A percentile compares a stretch with the other conserved stretches of the same genome.
Conservation (phyloP, 2,113 vertebrate genomes). For the Zosterops japonicus region DNA sequence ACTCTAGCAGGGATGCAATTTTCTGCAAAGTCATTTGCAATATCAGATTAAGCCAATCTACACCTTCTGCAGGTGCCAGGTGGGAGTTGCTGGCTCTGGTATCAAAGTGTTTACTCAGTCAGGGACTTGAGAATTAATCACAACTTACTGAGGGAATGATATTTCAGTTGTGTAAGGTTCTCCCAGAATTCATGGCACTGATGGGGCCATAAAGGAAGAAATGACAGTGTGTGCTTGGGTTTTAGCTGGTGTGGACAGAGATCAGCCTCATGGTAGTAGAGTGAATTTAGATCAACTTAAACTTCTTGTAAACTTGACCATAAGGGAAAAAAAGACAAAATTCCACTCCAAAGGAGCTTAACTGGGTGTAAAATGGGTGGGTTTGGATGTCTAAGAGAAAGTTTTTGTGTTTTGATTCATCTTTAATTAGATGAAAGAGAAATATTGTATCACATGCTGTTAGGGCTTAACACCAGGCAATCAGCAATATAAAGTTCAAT, state of each 20-base stretch:
- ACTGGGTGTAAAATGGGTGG: background rate
- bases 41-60: background rate
- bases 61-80: background rate
- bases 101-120: background rate
- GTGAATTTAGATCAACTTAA: background rate
- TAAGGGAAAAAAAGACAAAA: background rate
- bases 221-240: background rate
- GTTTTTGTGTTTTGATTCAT: background rate
- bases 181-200: background rate
- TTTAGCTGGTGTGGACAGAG: background rate
- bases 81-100: background rate
- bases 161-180: background rate
- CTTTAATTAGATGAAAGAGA: conserved; percentile 1
- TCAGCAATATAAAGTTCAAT: background rate
- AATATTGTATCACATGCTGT: background rate
- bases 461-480: background rate
- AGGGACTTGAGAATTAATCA: background rate
- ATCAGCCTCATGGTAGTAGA: background rate
- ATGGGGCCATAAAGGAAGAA: background rate
- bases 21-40: background rate
- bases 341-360: background rate
- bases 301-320: background rate
- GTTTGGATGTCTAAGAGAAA: background rate
- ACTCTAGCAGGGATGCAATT: background rate
- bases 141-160: background rate